A percentile compares a stretch with the other conserved stretches of the same genome.
These are phyloP conservation scores for Drosophila fuyamai DNA, from an alignment of 1,140 invertebrate species.

Conservation along the genomic window DNA sequence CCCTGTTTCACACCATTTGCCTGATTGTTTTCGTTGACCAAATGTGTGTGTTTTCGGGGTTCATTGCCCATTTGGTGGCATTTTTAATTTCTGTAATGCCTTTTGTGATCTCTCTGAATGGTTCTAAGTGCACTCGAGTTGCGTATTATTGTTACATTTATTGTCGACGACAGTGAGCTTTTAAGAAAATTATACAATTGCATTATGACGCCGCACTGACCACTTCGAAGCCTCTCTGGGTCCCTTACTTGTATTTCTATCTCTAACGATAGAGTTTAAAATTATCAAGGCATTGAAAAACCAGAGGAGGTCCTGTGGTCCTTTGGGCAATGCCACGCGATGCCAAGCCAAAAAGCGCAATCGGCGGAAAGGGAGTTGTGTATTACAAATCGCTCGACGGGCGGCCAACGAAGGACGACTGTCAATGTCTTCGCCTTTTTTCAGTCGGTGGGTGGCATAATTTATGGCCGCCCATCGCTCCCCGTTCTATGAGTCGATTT, in stretches of 20 bases:
- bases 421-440: conserved; percentile 53
- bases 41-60: conserved; percentile 26
- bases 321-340: no score
- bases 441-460: conserved; percentile 76
- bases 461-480: conserved; percentile 64
- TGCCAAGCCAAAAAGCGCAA: conserved; percentile 63
- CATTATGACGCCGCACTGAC: conserved; percentile 78
- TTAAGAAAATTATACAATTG: conserved; percentile 83
- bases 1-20: conserved; percentile 71
- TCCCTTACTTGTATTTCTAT: neutral
- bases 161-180: conserved; percentile 57
- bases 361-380: conserved; percentile 47
- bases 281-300: conserved; percentile 57
- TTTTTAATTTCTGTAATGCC: conserved; percentile 80
- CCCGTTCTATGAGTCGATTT: conserved; percentile 1
- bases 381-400: conserved; percentile 81
- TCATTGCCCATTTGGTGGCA: conserved; percentile 68
- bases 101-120: conserved; percentile 68
- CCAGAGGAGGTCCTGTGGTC: conserved; percentile 22
- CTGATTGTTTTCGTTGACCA: conserved; percentile 68
- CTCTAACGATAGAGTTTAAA: conserved; percentile 60
- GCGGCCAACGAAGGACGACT: conserved; percentile 54
- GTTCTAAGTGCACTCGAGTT: conserved; percentile 61
- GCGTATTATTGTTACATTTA: conserved; percentile 36
- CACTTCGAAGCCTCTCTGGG: conserved; percentile 34